Evolutionary conservation across 1,140 invertebrate genomes (phyloP), one percentile per base, ranked within the genome.

Genomic region (Drosophila ercepeae): DNA sequence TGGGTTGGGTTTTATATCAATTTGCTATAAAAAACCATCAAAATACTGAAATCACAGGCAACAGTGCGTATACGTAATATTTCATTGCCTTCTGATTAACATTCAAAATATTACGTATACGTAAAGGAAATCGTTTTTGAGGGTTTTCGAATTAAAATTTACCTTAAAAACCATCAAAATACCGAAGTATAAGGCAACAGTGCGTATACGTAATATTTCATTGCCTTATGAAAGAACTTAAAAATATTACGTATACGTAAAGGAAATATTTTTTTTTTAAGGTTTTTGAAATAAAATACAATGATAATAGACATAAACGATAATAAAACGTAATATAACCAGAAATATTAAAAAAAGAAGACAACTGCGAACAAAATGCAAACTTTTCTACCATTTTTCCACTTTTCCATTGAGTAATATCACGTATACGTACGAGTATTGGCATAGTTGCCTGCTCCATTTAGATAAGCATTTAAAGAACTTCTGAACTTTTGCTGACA

Each of bases 391-490:
- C n/a, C n/a, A n/a, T n/a, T n/a, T 21, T 21, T 4, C 21, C 21
- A 21, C 21, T n/a, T 21, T 45, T 11, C 16, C 3, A 14, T 18
- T 42, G 3, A 11, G 18, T 16, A 16, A 63, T 45, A 58, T 45
- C 18, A 23, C 25, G 25, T 41, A 57, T 44, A 61, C 58, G 39
- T 6, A 32, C n/a, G n/a, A n/a, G n/a, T n/a, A n/a, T 9, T 11
- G 54, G 23, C 14, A 27, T 41, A 53, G 9, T 23, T 41, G 44
- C 14, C 54, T 27, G 69, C 9, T 34, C 13, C 27, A 53, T 27
- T 64, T 53, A 53, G 57, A 70, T 76, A 76, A 48, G 27, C 23
- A 21, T 65, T 74, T 8, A 41, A 52, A 65, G 16, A 51, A 61
- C 45, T 64, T 64, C 3, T 34, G 13, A 45, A 61, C 36, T 34